Conservation (phyloP, 2,797 vertebrate species). For the Dendrocincla fuliginosa region DNA sequence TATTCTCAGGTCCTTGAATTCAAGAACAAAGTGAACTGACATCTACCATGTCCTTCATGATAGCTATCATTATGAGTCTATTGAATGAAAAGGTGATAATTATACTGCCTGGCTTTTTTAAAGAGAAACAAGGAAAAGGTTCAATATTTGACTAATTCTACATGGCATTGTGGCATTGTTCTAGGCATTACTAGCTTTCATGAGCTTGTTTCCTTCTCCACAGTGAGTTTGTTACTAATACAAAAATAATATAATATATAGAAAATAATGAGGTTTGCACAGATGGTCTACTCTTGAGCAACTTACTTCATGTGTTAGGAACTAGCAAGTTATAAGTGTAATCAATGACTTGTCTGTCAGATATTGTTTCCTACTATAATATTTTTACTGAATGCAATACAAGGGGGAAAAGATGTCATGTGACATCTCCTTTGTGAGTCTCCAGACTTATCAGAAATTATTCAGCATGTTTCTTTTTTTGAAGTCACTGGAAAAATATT, state of each 20-base stretch:
- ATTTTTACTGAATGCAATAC: background rate
- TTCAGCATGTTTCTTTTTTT: conserved; percentile 36
- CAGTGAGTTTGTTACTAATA: background rate
- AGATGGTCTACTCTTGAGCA: background rate
- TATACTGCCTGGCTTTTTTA: fast-evolving
- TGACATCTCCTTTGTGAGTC: conserved; percentile 19
- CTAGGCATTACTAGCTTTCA: background rate
- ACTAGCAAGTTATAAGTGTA: background rate
- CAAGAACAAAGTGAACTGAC: background rate
- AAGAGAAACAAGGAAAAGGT: background rate
- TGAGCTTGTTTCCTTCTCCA: background rate
- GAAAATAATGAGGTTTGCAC: background rate
- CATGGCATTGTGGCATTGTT: background rate
- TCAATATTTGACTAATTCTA: background rate
- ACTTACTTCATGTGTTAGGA: background rate
- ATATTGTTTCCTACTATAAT: background rate
- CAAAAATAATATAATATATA: background rate
- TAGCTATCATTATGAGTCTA: fast-evolving
- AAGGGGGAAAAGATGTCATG: background rate
- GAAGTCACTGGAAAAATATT: background rate
- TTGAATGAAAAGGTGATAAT: background rate
- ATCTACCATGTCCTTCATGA: background rate
- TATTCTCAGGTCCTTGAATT: background rate
- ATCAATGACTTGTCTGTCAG: background rate
- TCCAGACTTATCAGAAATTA: background rate